These are phyloP conservation scores for Pachymerium ferrugineum DNA, from an alignment of 2,888 invertebrate genomes.

Conservation along the genomic window DNA sequence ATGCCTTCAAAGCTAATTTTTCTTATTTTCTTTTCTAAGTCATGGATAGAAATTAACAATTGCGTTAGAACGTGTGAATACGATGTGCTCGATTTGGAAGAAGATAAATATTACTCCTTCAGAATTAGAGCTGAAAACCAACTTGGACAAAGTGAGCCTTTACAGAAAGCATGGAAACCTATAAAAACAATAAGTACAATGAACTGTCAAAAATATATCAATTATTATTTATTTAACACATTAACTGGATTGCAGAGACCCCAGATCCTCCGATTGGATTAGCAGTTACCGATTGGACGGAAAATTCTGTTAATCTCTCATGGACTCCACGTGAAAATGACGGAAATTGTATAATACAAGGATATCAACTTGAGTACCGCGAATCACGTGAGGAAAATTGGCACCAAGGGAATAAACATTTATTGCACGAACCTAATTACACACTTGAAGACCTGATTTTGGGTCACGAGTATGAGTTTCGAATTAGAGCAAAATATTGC, in stretches of 20 bases:
- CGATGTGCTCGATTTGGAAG: constrained; percentile 89
- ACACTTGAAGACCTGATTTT: constrained; percentile 54
- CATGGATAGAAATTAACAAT: constrained; percentile 83
- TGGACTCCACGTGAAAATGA: constrained; percentile 91
- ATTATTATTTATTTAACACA: too few species aligned
- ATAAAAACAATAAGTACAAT: too few species aligned
- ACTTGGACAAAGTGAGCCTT: constrained; percentile 88
- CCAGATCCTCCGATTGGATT: constrained; percentile 89
- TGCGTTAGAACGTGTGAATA: constrained; percentile 89
- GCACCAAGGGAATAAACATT: constrained; percentile 77
- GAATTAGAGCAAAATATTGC: constrained; percentile 93
- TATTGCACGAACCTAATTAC: constrained; percentile 72
- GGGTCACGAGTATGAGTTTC: constrained; percentile 94
- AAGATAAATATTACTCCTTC: constrained; percentile 87
- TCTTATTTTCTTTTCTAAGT: too few species aligned
- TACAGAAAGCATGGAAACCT: too few species aligned
- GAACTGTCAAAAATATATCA: too few species aligned
- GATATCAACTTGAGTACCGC: constrained; percentile 80
- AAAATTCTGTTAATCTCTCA: constrained; percentile 70
- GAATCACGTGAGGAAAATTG: constrained; percentile 57
- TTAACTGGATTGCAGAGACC: too few species aligned
- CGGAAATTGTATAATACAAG: constrained; percentile 92
- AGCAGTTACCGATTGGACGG: constrained; percentile 86
- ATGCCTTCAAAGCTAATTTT: too few species aligned
- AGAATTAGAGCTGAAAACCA: constrained; percentile 96